Evolutionary conservation across 2,797 vertebrate species (phyloP).

Genomic region (Mycteria americana): DNA sequence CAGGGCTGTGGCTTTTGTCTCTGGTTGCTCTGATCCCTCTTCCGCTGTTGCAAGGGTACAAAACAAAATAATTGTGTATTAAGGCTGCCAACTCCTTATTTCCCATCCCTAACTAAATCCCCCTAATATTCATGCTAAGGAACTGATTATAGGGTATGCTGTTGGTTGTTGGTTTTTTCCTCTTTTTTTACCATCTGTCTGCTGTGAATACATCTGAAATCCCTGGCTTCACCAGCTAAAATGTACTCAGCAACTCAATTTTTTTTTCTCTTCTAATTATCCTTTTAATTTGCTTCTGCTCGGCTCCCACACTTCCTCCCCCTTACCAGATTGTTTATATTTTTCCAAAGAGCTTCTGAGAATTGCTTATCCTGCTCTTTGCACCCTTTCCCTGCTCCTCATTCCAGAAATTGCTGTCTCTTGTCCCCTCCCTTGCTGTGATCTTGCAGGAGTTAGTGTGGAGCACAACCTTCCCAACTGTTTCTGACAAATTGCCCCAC

Average conservation of each 20-base stretch:
- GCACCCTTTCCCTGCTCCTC: neutral
- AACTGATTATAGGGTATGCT: constrained; percentile 14
- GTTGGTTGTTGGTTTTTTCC: neutral
- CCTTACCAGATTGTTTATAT: constrained; percentile 66
- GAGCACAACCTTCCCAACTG: neutral
- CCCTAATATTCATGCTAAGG: constrained; percentile 1
- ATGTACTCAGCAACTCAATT: neutral
- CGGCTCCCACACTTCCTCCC: constrained; percentile 35
- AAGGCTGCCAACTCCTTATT: neutral
- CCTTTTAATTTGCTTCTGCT: constrained; percentile 60
- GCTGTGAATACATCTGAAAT: constrained; percentile 54
- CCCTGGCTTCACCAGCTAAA: constrained; percentile 34
- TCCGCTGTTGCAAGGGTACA: neutral
- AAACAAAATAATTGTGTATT: neutral
- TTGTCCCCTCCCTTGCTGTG: neutral
- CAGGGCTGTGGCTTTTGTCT: neutral
- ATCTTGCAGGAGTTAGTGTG: neutral
- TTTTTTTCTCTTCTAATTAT: constrained; percentile 41
- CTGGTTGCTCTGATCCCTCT: neutral
- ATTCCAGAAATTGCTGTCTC: neutral
- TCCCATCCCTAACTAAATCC: neutral
- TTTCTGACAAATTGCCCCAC: neutral
- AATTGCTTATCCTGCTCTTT: constrained; percentile 47
- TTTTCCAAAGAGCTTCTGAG: constrained; percentile 54
- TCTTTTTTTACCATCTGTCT: constrained; percentile 57